Percentiles rank a stretch among this genome's conserved stretches.
phyloP scores from a whole-genome alignment of 2,113 vertebrate genomes.

The Pseudolaguvia tuberculata region DNA sequence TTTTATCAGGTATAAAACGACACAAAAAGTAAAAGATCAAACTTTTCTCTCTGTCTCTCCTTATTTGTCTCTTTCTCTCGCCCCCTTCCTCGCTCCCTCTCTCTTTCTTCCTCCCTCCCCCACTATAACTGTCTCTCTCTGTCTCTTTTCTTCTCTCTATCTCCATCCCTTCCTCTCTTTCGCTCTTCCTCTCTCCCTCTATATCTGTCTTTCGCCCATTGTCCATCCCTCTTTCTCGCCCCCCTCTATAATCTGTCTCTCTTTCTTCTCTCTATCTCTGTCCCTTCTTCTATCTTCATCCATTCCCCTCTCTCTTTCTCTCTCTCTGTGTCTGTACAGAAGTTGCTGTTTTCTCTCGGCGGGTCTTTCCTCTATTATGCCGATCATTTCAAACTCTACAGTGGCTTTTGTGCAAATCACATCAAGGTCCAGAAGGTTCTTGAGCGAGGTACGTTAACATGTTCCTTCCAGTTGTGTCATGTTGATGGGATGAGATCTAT shows the following conservation, averaged over 20 bases:
- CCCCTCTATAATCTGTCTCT: constrained; percentile 6
- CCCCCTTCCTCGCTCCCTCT: background rate
- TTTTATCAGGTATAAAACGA: too few species aligned
- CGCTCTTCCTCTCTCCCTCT: background rate
- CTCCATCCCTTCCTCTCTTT: background rate
- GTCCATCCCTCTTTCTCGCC: constrained; percentile 8
- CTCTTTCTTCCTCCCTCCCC: background rate
- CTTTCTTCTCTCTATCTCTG: background rate
- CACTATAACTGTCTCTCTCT: background rate
- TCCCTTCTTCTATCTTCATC: background rate
- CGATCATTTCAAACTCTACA: constrained; percentile 98
- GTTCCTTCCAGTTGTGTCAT: constrained; percentile 50
- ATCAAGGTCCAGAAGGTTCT: constrained; percentile 98
- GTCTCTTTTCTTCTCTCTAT: background rate
- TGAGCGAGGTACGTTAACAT: constrained; percentile 78
- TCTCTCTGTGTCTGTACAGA: constrained; percentile 72
- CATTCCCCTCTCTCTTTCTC: background rate
- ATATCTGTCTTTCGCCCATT: background rate
- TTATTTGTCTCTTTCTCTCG: background rate
- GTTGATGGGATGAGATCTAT: constrained; percentile 21
- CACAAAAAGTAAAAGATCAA: too few species aligned
- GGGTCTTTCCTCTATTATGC: constrained; percentile 97
- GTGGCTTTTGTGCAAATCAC: constrained; percentile 96
- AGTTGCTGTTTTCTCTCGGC: constrained; percentile 92
- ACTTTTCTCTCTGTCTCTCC: too few species aligned